phyloP scores from a whole-genome alignment of 2,113 vertebrate species.

The Prionailurus viverrinus region DNA sequence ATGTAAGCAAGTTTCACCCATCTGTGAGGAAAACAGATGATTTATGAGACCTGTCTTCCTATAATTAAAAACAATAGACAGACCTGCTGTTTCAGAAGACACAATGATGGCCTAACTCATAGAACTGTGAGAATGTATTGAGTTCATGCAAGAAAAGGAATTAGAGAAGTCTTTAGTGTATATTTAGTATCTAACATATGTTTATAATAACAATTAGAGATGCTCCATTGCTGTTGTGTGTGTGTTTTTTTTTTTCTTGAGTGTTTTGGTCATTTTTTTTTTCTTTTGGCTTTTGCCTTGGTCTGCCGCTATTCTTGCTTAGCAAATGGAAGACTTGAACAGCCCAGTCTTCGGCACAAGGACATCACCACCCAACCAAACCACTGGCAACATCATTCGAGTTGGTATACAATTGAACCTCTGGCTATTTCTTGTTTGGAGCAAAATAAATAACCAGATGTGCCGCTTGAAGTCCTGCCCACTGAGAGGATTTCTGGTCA shows the following conservation, averaged over 20 bases:
- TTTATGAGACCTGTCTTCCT: slow-evolving; percentile 1
- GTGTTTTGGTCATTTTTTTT: background rate
- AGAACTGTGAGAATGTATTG: background rate
- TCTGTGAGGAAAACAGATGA: slow-evolving; percentile 44
- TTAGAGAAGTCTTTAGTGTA: background rate
- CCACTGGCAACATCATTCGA: no score
- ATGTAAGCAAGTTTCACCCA: background rate
- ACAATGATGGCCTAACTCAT: background rate
- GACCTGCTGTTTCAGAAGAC: background rate
- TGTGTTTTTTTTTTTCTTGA: background rate
- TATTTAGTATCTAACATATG: background rate
- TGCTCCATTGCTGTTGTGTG: background rate
- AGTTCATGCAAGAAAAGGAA: background rate
- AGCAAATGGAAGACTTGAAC: background rate
- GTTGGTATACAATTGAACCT: background rate
- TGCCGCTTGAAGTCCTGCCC: background rate
- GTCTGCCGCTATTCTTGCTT: background rate
- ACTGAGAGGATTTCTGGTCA: background rate
- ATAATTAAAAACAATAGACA: slow-evolving; percentile 29
- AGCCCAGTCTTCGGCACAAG: background rate
- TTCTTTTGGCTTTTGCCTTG: background rate
- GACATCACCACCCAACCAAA: background rate
- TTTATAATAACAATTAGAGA: background rate
- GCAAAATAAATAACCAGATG: background rate
- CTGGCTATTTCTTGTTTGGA: background rate